Evolutionary conservation across 2,888 invertebrate genomes (phyloP).

Genomic region (Melinopterus prodromus): DNA sequence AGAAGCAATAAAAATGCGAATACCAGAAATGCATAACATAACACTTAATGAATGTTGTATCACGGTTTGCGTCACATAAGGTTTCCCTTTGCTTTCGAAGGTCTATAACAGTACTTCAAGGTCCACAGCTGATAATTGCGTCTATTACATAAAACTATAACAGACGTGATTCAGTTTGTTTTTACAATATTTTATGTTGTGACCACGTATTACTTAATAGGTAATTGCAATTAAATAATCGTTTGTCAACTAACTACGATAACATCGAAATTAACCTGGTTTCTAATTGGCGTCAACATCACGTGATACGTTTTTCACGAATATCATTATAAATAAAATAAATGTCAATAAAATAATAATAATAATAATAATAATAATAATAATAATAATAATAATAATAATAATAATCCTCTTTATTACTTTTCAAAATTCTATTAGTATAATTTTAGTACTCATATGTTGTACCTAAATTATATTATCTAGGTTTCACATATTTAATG

Average conservation of each 20-base stretch:
- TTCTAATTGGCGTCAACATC: neutral
- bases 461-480: too few species aligned
- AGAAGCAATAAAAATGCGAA: constrained; percentile 19
- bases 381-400: too few species aligned
- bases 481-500: too few species aligned
- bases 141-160: constrained; percentile 23
- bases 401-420: too few species aligned
- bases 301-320: neutral
- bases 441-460: too few species aligned
- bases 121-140: constrained; percentile 23
- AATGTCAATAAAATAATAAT: too few species aligned
- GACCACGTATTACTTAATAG: neutral
- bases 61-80: constrained; percentile 12
- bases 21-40: constrained; percentile 20
- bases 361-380: too few species aligned
- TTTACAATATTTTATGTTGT: neutral
- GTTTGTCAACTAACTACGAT: neutral
- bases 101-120: constrained; percentile 22
- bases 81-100: constrained; percentile 25
- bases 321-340: too few species aligned
- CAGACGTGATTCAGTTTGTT: constrained; percentile 24
- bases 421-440: too few species aligned
- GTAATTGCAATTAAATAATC: neutral
- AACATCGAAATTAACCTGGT: neutral
- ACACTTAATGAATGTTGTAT: constrained; percentile 25